These are phyloP conservation scores for Rhabdornis inornatus DNA, from an alignment of 2,113 vertebrate species.

Conservation along the genomic window DNA sequence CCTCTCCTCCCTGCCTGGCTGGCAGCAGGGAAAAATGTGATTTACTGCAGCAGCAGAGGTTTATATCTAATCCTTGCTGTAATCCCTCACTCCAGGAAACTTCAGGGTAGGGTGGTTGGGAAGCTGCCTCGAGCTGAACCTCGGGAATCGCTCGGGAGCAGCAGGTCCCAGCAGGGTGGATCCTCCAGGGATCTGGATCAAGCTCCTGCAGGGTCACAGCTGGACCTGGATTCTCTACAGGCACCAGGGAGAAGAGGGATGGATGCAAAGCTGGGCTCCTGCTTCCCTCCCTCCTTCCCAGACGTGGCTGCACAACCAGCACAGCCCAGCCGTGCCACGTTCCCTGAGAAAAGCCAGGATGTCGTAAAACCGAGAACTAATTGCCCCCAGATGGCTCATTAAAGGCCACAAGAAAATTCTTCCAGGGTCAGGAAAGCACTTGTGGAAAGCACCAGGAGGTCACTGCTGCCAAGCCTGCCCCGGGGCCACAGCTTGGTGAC, in stretches of 20 bases:
- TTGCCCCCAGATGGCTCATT: slow-evolving; percentile 43
- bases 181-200: fast-evolving
- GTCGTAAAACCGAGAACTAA: background rate
- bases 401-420: slow-evolving; percentile 10
- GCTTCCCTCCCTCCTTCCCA: background rate
- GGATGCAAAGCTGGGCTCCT: background rate
- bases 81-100: background rate
- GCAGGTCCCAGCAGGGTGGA: background rate
- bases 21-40: background rate
- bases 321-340: background rate
- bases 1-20: background rate
- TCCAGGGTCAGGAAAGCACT: background rate
- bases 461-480: background rate
- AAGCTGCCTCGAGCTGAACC: background rate
- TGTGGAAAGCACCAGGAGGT: background rate
- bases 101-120: background rate
- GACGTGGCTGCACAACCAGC: background rate
- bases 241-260: background rate
- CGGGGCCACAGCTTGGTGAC: background rate
- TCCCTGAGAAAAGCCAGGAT: background rate
- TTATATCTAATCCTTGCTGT: background rate
- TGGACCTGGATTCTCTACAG: background rate
- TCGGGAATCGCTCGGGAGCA: background rate
- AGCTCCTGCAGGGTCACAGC: background rate
- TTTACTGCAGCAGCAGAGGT: background rate